phyloP scores from a whole-genome alignment of 2,888 invertebrate genomes.

The Hanleya hanleyi region DNA sequence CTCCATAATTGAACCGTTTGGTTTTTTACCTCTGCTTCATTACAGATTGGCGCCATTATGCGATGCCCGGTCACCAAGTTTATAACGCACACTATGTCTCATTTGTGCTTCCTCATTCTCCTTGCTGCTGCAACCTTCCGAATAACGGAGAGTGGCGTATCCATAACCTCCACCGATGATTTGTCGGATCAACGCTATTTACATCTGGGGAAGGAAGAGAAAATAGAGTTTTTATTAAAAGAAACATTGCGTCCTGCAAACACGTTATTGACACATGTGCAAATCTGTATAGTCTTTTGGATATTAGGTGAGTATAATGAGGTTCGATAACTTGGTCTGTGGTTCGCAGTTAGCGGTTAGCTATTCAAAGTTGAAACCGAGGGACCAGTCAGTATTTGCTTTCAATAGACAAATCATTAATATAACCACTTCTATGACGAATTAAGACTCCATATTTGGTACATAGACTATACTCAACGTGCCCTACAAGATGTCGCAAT shows the following conservation, averaged over 20 bases:
- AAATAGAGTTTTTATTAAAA: constrained; percentile 65
- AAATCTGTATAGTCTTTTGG: constrained; percentile 73
- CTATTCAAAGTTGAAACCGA: too few species aligned
- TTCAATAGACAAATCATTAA: too few species aligned
- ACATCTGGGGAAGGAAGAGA: constrained; percentile 59
- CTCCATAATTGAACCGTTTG: too few species aligned
- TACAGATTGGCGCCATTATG: constrained; percentile 71
- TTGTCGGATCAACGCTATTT: constrained; percentile 49
- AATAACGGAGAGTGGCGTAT: constrained; percentile 63
- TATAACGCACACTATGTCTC: constrained; percentile 81
- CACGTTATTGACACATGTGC: constrained; percentile 72
- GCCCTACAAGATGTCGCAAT: too few species aligned
- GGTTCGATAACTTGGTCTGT: too few species aligned
- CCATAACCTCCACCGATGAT: constrained; percentile 57
- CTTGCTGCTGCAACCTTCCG: constrained; percentile 81
- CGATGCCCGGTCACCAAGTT: constrained; percentile 82
- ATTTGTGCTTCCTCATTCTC: constrained; percentile 80
- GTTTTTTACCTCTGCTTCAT: too few species aligned
- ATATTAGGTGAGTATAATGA: constrained; percentile 64
- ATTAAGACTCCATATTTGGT: too few species aligned
- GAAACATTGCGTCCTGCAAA: constrained; percentile 70
- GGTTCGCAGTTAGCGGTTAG: too few species aligned
- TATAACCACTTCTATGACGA: too few species aligned
- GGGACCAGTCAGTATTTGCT: too few species aligned
- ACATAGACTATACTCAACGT: too few species aligned